phyloP scores from a whole-genome alignment of 1,140 invertebrate species.

The Sitobion miscanthi region DNA sequence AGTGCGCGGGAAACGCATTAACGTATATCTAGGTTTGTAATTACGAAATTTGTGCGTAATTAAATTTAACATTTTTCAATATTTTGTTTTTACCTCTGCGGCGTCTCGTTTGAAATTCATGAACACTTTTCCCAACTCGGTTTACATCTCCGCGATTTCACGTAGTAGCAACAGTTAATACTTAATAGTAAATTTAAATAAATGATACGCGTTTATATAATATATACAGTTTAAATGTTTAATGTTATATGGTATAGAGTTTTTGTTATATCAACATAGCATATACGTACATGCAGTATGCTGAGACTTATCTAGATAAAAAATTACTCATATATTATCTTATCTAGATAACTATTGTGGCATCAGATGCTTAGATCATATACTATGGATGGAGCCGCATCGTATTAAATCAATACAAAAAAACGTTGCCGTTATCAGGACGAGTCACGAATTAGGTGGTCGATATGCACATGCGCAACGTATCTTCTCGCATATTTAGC shows the following conservation, averaged over 20 bases:
- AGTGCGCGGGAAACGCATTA: neutral
- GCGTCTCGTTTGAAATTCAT: neutral
- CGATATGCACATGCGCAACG: no score
- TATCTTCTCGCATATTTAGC: no score
- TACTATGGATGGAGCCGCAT: no score
- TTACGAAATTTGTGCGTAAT: neutral
- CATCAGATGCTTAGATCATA: no score
- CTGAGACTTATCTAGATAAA: no score
- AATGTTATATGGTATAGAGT: neutral
- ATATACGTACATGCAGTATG: neutral
- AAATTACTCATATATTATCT: no score
- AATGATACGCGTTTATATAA: neutral
- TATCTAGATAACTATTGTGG: no score
- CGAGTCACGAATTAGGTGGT: no score
- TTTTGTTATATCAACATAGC: neutral
- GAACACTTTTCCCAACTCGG: neutral
- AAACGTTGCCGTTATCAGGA: no score
- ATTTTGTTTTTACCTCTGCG: neutral
- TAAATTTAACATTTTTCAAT: constrained; percentile 1
- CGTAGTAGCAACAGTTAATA: neutral
- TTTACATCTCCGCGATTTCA: neutral
- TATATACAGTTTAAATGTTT: neutral
- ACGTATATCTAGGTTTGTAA: neutral
- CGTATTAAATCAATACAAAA: no score
- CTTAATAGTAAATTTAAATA: neutral